Base-by-base conservation (phyloP, 2,888 invertebrate species). In the Melieria omissa region DNA sequence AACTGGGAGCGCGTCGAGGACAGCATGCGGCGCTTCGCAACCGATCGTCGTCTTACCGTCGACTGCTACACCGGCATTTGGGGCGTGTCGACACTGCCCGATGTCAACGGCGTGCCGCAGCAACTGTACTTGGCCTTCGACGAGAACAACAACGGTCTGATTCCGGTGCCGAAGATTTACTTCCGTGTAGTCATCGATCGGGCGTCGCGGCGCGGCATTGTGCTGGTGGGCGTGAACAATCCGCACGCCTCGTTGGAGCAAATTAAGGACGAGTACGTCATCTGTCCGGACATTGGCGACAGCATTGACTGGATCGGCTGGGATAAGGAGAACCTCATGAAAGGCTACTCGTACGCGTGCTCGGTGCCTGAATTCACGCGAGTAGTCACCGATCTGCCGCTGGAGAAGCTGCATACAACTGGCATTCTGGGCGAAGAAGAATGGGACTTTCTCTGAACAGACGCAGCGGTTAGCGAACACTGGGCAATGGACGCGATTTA, bases 1-100 rank as follows among this genome's bases (percentile, higher is more conserved):
- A 91, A 91, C 78, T 91, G 91, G 91, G 86, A 88, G 64, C 79
- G 82, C 0, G 81, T 89, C 14, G 91, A 91, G 81, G 78, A 78
- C 5, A 85, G 86, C 71, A 85, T 89, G 0, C 81, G 90, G 60
- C 81, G 82, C 5, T 88, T 87, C 66, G 89, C 89, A 0, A 77
- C 77, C 3, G 75, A 78, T 5, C 80, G 85, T 14, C 78, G 80
- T 5, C 78, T 87, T 1, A 84, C 85, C 7, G 80, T 88, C 2
- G 84, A 85, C 7, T 88, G 89, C 57, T 90, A 88, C 74, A 91
- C 91, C 0, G 92, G 91, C 5, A 87, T 88, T 0, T 88, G 89
- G 81, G 90, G 89, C 0, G 85, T 89, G 1, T 85, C 89, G 47
- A 89, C 88, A 3, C 81, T 91, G 63, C 86, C 88, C 0, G 89